These are phyloP conservation scores for Nilaparvata lugens DNA, from an alignment of 1,140 invertebrate genomes.

Conservation along the genomic window DNA sequence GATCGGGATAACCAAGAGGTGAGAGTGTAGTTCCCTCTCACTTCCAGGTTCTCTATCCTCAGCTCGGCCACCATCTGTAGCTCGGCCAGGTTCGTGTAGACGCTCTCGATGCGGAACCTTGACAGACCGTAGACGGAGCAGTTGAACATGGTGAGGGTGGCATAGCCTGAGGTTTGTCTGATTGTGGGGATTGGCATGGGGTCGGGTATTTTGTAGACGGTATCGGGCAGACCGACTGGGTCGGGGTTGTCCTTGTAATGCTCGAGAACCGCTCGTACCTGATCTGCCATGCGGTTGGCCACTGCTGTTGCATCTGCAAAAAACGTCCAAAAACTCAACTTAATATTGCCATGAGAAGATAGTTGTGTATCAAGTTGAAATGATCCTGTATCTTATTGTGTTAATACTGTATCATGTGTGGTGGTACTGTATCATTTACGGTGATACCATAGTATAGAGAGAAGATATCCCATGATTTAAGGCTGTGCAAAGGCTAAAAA, in stretches of 20 bases:
- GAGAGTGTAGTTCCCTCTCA: conserved; percentile 63
- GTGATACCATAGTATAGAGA: too few relatives aligned
- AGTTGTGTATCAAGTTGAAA: too few relatives aligned
- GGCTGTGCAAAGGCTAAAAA: too few relatives aligned
- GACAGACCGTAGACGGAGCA: conserved; percentile 62
- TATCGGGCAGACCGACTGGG: conserved; percentile 64
- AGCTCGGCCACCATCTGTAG: conserved; percentile 58
- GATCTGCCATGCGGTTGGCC: conserved; percentile 9
- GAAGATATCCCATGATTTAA: too few relatives aligned
- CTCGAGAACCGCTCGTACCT: conserved; percentile 54
- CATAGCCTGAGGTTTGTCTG: conserved; percentile 57
- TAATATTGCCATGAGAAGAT: too few relatives aligned
- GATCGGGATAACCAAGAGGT: conserved; percentile 56
- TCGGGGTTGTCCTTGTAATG: conserved; percentile 68
- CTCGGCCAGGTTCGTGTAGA: conserved; percentile 52
- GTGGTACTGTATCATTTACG: too few relatives aligned
- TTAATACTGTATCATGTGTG: too few relatives aligned
- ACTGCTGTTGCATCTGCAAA: neutral
- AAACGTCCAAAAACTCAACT: too few relatives aligned
- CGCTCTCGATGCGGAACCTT: conserved; percentile 61
- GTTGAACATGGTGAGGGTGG: conserved; percentile 58
- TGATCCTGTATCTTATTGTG: too few relatives aligned
- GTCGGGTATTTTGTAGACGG: conserved; percentile 52
- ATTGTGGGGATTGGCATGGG: conserved; percentile 69
- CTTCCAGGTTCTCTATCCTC: conserved; percentile 54